Conservation (phyloP, 2,113 vertebrate species). For the Dicaeum eximium region DNA sequence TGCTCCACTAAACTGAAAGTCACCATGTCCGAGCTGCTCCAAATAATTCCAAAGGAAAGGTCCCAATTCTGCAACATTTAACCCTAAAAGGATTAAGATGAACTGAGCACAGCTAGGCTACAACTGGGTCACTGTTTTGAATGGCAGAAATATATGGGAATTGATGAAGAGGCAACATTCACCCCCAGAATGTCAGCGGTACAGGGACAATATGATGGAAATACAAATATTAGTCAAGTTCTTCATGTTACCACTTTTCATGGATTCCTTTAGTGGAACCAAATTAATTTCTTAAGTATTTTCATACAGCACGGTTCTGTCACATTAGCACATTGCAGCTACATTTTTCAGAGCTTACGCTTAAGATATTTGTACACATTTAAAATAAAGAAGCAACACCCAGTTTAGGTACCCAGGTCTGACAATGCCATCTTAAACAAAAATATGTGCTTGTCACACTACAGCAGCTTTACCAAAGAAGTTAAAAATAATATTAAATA, state of each 20-base stretch:
- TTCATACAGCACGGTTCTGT: neutral
- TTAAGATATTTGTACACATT: neutral
- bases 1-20: neutral
- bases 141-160: neutral
- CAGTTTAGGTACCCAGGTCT: neutral
- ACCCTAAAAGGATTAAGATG: neutral
- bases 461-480: neutral
- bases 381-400: neutral
- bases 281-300: neutral
- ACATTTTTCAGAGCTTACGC: neutral
- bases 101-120: neutral
- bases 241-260: neutral
- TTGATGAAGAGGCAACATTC: neutral
- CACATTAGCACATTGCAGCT: neutral
- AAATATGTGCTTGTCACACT: neutral
- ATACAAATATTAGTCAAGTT: neutral
- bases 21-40: accelerated
- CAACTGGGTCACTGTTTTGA: neutral
- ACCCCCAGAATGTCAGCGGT: neutral
- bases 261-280: neutral
- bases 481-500: neutral
- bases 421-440: neutral
- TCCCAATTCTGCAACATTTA: neutral
- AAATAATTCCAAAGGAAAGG: neutral
- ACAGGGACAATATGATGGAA: neutral